Conservation (phyloP, 2,797 vertebrate genomes). For the Paratrypauchen microcephalus region DNA sequence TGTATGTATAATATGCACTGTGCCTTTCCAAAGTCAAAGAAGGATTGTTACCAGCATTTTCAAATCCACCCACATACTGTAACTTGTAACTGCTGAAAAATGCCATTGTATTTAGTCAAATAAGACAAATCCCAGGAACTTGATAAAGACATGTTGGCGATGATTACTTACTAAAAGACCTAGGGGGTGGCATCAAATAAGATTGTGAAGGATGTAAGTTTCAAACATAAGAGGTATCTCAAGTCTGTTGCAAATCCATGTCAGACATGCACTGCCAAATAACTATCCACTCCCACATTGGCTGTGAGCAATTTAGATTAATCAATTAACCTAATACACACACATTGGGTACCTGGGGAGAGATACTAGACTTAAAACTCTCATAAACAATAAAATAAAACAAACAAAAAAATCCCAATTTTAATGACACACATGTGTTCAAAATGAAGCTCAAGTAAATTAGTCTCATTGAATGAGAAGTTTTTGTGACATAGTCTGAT, state of each 20-base stretch:
- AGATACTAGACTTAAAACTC: slow-evolving; percentile 9
- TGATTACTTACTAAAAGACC: background rate
- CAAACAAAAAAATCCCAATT: background rate
- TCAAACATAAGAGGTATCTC: background rate
- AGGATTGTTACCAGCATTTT: slow-evolving; percentile 30
- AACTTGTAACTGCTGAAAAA: slow-evolving; percentile 30
- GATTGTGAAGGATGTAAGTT: background rate
- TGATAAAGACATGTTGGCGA: background rate
- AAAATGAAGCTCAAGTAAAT: slow-evolving; percentile 64
- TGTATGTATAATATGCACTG: slow-evolving; percentile 27
- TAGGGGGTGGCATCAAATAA: background rate
- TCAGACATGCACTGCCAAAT: background rate
- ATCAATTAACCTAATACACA: background rate
- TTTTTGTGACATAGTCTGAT: slow-evolving; percentile 50
- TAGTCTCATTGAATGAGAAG: slow-evolving; percentile 24
- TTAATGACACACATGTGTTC: slow-evolving; percentile 23
- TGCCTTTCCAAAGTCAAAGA: slow-evolving; percentile 25
- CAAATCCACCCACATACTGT: slow-evolving; percentile 41
- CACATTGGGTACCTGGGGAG: background rate
- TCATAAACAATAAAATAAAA: slow-evolving; percentile 54
- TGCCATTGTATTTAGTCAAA: slow-evolving; percentile 3
- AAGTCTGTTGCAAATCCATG: background rate
- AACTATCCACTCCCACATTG: background rate
- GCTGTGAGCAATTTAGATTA: background rate
- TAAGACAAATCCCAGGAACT: background rate